Evolutionary conservation across 2,888 invertebrate genomes (phyloP), one percentile per base, ranked within the genome.

Genomic region (Hirtodrosophila alboralis): DNA sequence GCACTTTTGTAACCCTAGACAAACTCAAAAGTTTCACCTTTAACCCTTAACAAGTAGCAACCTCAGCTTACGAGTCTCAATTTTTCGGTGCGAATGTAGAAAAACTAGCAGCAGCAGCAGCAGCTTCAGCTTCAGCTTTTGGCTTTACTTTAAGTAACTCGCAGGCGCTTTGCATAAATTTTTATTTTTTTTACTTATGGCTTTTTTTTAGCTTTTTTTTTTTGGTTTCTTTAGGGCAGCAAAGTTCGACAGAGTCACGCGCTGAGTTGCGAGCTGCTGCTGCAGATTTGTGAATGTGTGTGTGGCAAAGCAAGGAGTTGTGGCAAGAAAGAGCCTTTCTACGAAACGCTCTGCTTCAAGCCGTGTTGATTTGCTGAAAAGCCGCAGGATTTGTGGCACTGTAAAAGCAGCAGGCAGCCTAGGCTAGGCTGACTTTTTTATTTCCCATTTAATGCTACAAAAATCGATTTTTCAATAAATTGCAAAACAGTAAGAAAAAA

Each of bases 381-480:
- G 85, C 79, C 79, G 75, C 79, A 69, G 84, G 79, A 85, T 80
- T 80, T 78, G 75, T 72, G 78, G 63, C 59, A 68, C 83, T 58
- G 68, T 75, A 78, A 81, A 76, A n/a, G n/a, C n/a, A n/a, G n/a
- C n/a, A n/a, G n/a, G n/a, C n/a, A n/a, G n/a, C n/a, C n/a, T n/a
- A n/a, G n/a, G n/a, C n/a, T 74, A 64, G 66, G 51, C 58, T 61
- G 71, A 77, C 57, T 63, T 58, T 51, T 48, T 54, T 48, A 38
- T 38, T 13, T 27, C 79, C 53, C 74, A 76, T 76, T 79, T 85
- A 75, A 79, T 80, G 72, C 84, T 71, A n/a, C 53, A 33, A 63
- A 61, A 84, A 83, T 86, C 86, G 81, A 83, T 83, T 83, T 83
- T 84, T 77, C 86, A 81, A 81, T 81, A 86, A 86, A 86, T 86